Evolutionary conservation across 2,888 invertebrate species (phyloP).

Genomic region (Leptinotarsa haldemani): DNA sequence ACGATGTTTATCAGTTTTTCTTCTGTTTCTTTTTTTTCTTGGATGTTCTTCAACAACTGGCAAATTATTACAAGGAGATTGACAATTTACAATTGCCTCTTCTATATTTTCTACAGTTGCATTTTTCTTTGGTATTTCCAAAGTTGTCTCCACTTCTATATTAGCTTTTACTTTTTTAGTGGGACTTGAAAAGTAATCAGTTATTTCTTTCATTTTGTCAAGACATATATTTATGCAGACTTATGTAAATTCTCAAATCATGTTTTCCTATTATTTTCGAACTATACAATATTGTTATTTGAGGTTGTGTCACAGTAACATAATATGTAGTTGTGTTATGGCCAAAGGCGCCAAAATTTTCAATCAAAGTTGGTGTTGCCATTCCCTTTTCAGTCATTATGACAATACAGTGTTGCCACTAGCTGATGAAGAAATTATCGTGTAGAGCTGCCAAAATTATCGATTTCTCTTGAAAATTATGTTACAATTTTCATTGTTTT

Average conservation of each 20-base stretch:
- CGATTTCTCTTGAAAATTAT: no score
- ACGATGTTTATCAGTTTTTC: conserved; percentile 39
- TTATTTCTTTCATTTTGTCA: conserved; percentile 43
- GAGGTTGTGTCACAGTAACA: no score
- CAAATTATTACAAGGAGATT: background rate
- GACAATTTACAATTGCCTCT: background rate
- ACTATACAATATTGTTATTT: no score
- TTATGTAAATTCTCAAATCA: background rate
- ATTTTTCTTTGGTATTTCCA: conserved; percentile 12
- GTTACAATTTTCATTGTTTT: no score
- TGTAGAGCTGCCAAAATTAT: no score
- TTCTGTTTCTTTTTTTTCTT: conserved; percentile 35
- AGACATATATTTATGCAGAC: background rate
- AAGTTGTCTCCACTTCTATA: conserved; percentile 21
- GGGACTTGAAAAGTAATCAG: conserved; percentile 49
- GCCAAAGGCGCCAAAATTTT: no score
- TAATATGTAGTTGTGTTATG: no score
- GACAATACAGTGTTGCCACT: no score
- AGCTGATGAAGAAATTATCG: no score
- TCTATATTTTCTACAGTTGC: conserved; percentile 15
- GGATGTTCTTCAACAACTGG: background rate
- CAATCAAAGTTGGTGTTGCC: no score
- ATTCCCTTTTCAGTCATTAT: no score
- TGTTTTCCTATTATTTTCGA: background rate
- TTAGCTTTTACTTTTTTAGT: conserved; percentile 35